Base-by-base conservation (phyloP, 2,797 vertebrate genomes). In the Prunella strophiata region DNA sequence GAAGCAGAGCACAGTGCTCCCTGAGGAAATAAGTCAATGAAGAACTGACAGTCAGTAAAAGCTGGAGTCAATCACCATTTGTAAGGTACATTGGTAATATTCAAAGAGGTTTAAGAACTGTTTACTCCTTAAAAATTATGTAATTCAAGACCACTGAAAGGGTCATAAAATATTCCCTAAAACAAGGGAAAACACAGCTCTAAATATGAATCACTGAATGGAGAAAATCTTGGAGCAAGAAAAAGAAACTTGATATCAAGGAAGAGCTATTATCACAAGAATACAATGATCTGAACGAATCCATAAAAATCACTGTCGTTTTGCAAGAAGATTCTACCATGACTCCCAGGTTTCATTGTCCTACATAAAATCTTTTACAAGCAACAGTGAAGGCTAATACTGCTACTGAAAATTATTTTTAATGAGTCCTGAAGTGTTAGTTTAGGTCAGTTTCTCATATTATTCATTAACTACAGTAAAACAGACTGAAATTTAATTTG, bases 101-200 rank as follows among this genome's bases (percentile, higher is more conserved):
- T 65, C 3, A 83, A 52, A 87, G 81, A 85, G 25, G 10, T 19
- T 59, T 67, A 13, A 3, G 19, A 47, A 62, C 3, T 9, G 1
- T 57, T 90, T 40, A 20, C 0, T 83, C 61, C 32, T 71, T 67
- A 7, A 77, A 87, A 78, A 68, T 52, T 11, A 32, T 16, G 10
- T 40, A 34, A 65, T 45, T 72, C 20, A 77, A 18, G 22, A 65
- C 13, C 25, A 10, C 13, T 12, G 8, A 86, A 80, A 67, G 4
- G 5, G 8, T 40, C 16, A 63, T 16, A 4, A 16, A 40, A 19
- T 4, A 23, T 3, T 1, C 2, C 4, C 3, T 6, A 32, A 47
- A 15, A 13, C 2, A 45, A 47, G 21, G 42, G 17, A 30, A 38
- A 63, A 18, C 10, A 10, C 10, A 40, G 40, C 3, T 75, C 10